Conservation (phyloP, 2,888 invertebrate genomes). For the Tetranychus truncatus region DNA sequence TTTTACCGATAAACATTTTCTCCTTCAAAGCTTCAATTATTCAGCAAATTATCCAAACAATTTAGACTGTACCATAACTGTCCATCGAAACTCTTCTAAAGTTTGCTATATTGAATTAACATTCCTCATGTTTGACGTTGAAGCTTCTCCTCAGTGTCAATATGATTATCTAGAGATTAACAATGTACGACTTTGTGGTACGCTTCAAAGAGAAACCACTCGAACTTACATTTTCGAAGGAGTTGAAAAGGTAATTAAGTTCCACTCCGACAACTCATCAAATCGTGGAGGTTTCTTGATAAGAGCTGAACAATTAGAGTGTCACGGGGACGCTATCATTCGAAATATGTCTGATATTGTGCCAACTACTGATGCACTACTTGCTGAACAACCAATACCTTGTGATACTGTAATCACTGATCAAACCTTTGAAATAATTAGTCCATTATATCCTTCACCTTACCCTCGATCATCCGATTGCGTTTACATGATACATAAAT, state of each 20-base stretch:
- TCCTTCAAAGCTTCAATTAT: conserved; percentile 25
- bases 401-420: conserved; percentile 3
- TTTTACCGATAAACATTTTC: conserved; percentile 23
- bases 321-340: conserved; percentile 21
- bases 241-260: conserved; percentile 26
- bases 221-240: conserved; percentile 25
- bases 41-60: conserved; percentile 25
- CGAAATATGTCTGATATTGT: conserved; percentile 3
- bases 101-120: conserved; percentile 28
- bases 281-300: conserved; percentile 27
- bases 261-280: conserved; percentile 25
- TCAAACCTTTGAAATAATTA: conserved; percentile 26
- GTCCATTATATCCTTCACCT: conserved; percentile 26
- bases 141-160: conserved; percentile 27
- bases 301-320: conserved; percentile 22
- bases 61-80: conserved; percentile 25
- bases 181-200: conserved; percentile 27
- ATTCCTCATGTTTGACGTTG: conserved; percentile 28
- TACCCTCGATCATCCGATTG: conserved; percentile 27
- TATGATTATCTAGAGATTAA: conserved; percentile 28
- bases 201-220: conserved; percentile 22
- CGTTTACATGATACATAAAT: conserved; percentile 25
- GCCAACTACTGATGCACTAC: conserved; percentile 3
- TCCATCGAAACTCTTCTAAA: conserved; percentile 18
- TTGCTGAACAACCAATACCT: conserved; percentile 2